Conservation (phyloP, 1,140 invertebrate genomes). For the Dolichoris vasculosae region DNA sequence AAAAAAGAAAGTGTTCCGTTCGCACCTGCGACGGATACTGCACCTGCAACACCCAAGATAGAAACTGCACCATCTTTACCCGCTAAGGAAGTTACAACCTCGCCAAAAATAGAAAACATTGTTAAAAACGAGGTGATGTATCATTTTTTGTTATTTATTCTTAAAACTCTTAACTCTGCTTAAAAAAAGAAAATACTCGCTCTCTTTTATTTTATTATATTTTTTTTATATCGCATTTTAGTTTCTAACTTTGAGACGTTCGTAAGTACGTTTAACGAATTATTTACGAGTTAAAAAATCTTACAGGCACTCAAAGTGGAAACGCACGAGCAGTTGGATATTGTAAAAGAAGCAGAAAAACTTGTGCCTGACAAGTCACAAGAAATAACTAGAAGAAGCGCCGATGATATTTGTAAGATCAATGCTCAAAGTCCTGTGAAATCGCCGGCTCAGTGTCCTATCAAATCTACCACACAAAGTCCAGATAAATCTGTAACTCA, state of each 20-base stretch:
- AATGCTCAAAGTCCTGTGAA: slow-evolving; percentile 44
- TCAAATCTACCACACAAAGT: slow-evolving; percentile 43
- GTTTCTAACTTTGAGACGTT: not conserved
- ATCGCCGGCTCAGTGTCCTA: slow-evolving; percentile 19
- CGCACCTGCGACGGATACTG: not conserved
- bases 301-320: not conserved
- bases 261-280: not conserved
- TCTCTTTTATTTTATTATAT: not conserved
- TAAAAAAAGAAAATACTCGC: not conserved
- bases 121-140: slow-evolving; percentile 42
- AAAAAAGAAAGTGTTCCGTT: not conserved
- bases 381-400: slow-evolving; percentile 54
- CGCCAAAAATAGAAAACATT: slow-evolving; percentile 36
- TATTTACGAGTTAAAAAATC: not conserved
- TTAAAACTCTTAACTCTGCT: not conserved
- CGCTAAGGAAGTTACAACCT: slow-evolving; percentile 17
- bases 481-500: slow-evolving; percentile 38
- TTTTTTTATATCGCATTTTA: no score
- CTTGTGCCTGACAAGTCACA: slow-evolving; percentile 43
- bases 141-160: not conserved
- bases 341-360: slow-evolving; percentile 51
- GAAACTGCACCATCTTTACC: not conserved
- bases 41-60: slow-evolving; percentile 35
- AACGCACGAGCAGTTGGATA: slow-evolving; percentile 34
- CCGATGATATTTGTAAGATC: slow-evolving; percentile 50